Evolutionary conservation across 2,888 invertebrate genomes (phyloP).

Genomic region (Morpho achilles): DNA sequence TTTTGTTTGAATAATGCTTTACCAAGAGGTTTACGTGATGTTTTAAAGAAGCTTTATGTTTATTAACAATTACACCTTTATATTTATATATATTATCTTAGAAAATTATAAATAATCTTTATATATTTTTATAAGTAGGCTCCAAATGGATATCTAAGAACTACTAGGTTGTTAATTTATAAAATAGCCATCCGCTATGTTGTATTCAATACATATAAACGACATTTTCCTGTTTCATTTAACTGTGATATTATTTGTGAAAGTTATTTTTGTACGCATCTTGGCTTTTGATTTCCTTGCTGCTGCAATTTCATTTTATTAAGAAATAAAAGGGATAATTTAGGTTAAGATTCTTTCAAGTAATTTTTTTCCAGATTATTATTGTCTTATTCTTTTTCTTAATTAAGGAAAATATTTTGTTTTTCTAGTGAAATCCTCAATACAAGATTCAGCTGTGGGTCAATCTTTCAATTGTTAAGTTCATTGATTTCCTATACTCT

Average conservation of each 20-base stretch:
- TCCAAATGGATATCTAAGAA: slow-evolving; percentile 8
- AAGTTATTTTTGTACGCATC: slow-evolving; percentile 35
- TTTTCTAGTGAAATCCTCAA: background rate
- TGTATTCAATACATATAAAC: slow-evolving; percentile 10
- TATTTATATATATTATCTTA: too few relatives aligned
- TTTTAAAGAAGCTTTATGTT: too few relatives aligned
- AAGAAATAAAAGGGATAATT: background rate
- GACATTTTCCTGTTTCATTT: slow-evolving; percentile 30
- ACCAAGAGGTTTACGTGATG: too few relatives aligned
- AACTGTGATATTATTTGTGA: slow-evolving; percentile 42
- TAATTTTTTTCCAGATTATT: too few relatives aligned
- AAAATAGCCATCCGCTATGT: slow-evolving; percentile 8
- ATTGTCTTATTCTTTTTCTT: background rate
- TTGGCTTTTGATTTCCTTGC: slow-evolving; percentile 5
- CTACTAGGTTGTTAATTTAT: slow-evolving; percentile 8
- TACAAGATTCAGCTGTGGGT: too few relatives aligned
- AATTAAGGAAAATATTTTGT: background rate
- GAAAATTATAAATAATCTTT: background rate
- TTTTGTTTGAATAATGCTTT: too few relatives aligned
- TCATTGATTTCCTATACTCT: too few relatives aligned
- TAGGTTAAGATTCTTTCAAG: too few relatives aligned
- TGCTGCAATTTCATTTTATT: background rate
- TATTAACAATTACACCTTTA: too few relatives aligned
- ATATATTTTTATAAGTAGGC: background rate
- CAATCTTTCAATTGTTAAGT: too few relatives aligned